These are phyloP conservation scores for Volucella inanis DNA, from an alignment of 2,888 invertebrate genomes.

Conservation along the genomic window DNA sequence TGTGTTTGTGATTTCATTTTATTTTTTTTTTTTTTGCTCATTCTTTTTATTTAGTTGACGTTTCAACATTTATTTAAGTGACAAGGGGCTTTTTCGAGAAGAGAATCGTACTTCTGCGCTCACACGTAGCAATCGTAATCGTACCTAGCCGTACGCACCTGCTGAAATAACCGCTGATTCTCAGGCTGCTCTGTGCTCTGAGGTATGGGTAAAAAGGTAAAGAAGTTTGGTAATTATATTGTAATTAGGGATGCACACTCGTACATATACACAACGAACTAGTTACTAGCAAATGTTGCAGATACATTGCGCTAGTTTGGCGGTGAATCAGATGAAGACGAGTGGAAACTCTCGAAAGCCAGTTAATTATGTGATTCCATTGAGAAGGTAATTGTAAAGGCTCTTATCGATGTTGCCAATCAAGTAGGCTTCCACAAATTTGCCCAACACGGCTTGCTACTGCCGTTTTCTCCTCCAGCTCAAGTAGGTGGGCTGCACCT, in stretches of 20 bases:
- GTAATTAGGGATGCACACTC: conserved; percentile 82
- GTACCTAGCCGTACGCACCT: conserved; percentile 48
- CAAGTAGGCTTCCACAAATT: conserved; percentile 67
- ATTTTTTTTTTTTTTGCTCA: conserved; percentile 33
- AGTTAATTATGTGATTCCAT: conserved; percentile 73
- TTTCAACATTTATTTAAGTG: not conserved
- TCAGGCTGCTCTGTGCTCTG: conserved; percentile 14
- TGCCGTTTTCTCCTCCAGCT: conserved; percentile 46
- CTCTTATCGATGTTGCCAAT: conserved; percentile 72
- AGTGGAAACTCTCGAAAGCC: conserved; percentile 67
- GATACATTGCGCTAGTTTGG: conserved; percentile 44
- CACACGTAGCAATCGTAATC: conserved; percentile 5
- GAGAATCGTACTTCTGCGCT: conserved; percentile 50
- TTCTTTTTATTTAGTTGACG: conserved; percentile 39
- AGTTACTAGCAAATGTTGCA: conserved; percentile 64
- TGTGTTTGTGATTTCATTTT: conserved; percentile 20
- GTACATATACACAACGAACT: conserved; percentile 49
- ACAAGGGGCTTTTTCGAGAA: conserved; percentile 15
- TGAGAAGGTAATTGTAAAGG: conserved; percentile 65
- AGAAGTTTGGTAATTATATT: conserved; percentile 83
- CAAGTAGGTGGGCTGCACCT: conserved; percentile 74
- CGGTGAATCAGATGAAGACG: conserved; percentile 44
- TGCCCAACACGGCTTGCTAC: conserved; percentile 3
- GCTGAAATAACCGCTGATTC: conserved; percentile 47
- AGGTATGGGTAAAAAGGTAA: conserved; percentile 20